These are phyloP conservation scores for Drosophila neotestacea DNA, from an alignment of 2,888 invertebrate species.

Conservation along the genomic window DNA sequence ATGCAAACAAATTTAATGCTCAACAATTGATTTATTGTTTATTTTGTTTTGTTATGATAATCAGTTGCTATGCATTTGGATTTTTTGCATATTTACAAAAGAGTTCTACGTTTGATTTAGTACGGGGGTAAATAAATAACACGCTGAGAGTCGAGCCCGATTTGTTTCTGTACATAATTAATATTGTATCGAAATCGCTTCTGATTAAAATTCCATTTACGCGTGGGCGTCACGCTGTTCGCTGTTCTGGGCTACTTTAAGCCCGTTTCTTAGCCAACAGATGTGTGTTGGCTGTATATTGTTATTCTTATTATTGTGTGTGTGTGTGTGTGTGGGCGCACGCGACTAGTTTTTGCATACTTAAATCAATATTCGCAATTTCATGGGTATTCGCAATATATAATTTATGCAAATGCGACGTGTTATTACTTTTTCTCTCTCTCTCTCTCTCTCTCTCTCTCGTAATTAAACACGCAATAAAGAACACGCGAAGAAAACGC, in stretches of 20 bases:
- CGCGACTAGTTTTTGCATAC: slow-evolving; percentile 45
- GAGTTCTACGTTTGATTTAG: slow-evolving; percentile 32
- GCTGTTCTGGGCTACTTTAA: slow-evolving; percentile 15
- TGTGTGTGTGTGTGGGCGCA: slow-evolving; percentile 38
- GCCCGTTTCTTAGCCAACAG: slow-evolving; percentile 27
- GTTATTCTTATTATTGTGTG: neutral
- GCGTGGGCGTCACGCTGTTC: slow-evolving; percentile 44
- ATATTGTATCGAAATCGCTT: slow-evolving; percentile 41
- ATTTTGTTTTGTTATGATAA: slow-evolving; percentile 38
- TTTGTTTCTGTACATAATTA: slow-evolving; percentile 46
- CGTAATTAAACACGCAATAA: slow-evolving; percentile 33
- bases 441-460: neutral
- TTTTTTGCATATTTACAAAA: slow-evolving; percentile 34
- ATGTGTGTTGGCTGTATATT: slow-evolving; percentile 10
- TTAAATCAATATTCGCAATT: slow-evolving; percentile 43
- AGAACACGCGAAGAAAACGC: slow-evolving; percentile 24
- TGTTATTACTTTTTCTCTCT: slow-evolving; percentile 12
- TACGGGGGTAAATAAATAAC: slow-evolving; percentile 36
- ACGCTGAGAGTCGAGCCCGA: slow-evolving; percentile 22
- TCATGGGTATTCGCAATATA: slow-evolving; percentile 24
- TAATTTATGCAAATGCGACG: slow-evolving; percentile 36
- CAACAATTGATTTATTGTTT: slow-evolving; percentile 30
- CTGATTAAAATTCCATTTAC: slow-evolving; percentile 48
- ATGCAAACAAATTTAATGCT: slow-evolving; percentile 7
- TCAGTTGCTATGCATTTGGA: slow-evolving; percentile 19